Percentiles rank a stretch among this genome's conserved stretches.
Evolutionary conservation across 53 echinoderm and acorn worm species (phyloP).

Genomic region (Luidia sarsii): DNA sequence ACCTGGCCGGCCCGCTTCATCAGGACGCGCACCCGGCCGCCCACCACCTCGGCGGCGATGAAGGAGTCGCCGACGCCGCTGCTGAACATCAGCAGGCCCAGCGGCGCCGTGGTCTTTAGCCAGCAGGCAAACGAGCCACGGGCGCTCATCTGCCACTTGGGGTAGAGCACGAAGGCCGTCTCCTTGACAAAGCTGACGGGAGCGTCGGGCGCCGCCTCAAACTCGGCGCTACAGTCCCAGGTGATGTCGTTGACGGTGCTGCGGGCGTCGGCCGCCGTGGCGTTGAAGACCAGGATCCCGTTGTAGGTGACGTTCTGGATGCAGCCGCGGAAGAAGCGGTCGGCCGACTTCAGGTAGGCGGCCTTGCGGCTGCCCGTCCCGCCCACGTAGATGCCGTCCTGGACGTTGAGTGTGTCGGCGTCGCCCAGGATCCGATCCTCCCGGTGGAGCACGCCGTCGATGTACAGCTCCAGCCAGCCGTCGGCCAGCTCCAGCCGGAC

Average conservation of each 20-base stretch:
- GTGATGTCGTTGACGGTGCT: constrained; percentile 77
- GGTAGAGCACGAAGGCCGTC: constrained; percentile 78
- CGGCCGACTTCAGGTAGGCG: constrained; percentile 60
- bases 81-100: constrained; percentile 83
- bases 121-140: constrained; percentile 91
- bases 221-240: constrained; percentile 81
- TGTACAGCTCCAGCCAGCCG: constrained; percentile 51
- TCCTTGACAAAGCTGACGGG: constrained; percentile 92
- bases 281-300: constrained; percentile 70
- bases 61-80: constrained; percentile 57
- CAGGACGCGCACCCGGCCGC: constrained; percentile 78
- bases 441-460: constrained; percentile 73
- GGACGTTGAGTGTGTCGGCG: constrained; percentile 34
- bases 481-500: constrained; percentile 59
- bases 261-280: constrained; percentile 46
- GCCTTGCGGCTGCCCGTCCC: constrained; percentile 62
- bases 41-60: constrained; percentile 75
- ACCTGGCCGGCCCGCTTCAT: constrained; percentile 51
- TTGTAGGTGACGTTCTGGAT: constrained; percentile 79
- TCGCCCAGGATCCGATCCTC: constrained; percentile 33
- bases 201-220: constrained; percentile 82
- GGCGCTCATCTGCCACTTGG: constrained; percentile 75
- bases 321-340: constrained; percentile 87
- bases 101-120: constrained; percentile 74
- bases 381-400: constrained; percentile 72